Percentiles rank a stretch among this genome's conserved stretches.
Evolutionary conservation across 37 sponge, comb jelly and placozoan species (phyloP).

Genomic region (Aphrocallistes beatrix): DNA sequence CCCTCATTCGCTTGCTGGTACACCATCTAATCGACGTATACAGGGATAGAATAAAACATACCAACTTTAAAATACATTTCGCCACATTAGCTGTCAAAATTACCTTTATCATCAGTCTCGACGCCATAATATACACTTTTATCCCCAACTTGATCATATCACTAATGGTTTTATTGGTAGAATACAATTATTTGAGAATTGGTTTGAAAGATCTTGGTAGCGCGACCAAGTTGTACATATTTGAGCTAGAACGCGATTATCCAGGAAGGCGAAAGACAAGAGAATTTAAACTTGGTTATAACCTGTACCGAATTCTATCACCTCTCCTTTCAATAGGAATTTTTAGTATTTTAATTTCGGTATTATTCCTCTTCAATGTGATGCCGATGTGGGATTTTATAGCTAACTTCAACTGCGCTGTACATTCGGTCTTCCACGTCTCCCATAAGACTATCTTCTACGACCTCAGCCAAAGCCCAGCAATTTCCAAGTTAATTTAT

Average conservation of each 20-base stretch:
- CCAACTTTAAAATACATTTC: background rate
- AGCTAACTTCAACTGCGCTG: background rate
- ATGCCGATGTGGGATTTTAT: background rate
- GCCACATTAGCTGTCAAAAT: background rate
- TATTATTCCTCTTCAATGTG: background rate
- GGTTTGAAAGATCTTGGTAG: constrained; percentile 14
- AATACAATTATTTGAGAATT: background rate
- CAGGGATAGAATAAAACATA: background rate
- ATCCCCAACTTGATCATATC: background rate
- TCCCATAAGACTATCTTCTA: background rate
- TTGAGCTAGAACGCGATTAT: background rate
- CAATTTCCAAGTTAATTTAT: background rate
- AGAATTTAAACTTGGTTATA: background rate
- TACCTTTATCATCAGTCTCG: background rate
- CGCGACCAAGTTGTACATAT: background rate
- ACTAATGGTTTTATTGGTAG: background rate
- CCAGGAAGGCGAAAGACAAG: background rate
- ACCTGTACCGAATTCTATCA: background rate
- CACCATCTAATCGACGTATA: background rate
- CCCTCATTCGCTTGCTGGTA: background rate
- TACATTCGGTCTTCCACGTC: background rate
- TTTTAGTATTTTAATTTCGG: background rate
- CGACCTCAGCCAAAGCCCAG: background rate
- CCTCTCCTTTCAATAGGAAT: background rate
- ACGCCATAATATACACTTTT: background rate